Conservation (phyloP, 2,113 vertebrate species). For the Chamaea fasciata region DNA sequence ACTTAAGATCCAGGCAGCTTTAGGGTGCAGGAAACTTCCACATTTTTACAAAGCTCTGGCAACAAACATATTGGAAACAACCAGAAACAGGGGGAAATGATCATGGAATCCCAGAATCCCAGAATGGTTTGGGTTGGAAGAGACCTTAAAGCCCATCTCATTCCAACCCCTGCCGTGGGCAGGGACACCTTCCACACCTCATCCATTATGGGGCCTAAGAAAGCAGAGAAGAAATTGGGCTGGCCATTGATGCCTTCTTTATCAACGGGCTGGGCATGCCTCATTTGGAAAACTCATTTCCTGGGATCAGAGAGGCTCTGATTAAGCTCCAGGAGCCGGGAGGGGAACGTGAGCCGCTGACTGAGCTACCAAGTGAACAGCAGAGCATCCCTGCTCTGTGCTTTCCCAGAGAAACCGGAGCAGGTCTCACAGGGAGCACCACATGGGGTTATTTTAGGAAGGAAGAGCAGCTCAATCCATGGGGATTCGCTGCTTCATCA, state of each 20-base stretch:
- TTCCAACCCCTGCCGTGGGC: neutral
- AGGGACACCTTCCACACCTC: neutral
- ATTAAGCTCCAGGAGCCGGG: neutral
- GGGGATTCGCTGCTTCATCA: neutral
- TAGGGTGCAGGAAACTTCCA: neutral
- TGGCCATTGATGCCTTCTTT: neutral
- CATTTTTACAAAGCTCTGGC: neutral
- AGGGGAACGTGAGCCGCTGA: neutral
- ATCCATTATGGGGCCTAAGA: neutral
- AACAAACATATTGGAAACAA: neutral
- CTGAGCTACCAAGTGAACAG: neutral
- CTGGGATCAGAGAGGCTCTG: neutral
- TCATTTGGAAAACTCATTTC: slow-evolving; percentile 22
- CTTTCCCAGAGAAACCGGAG: neutral
- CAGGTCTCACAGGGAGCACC: neutral
- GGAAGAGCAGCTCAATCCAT: neutral
- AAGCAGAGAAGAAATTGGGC: neutral
- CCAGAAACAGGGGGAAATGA: neutral
- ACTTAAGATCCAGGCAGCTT: neutral
- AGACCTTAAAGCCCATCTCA: neutral
- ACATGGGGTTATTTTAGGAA: neutral
- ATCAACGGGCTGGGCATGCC: neutral
- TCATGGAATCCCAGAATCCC: neutral
- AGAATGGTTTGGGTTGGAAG: neutral
- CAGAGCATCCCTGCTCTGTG: neutral